phyloP scores from a whole-genome alignment of 2,888 invertebrate genomes.

The Lobophora halterata region DNA sequence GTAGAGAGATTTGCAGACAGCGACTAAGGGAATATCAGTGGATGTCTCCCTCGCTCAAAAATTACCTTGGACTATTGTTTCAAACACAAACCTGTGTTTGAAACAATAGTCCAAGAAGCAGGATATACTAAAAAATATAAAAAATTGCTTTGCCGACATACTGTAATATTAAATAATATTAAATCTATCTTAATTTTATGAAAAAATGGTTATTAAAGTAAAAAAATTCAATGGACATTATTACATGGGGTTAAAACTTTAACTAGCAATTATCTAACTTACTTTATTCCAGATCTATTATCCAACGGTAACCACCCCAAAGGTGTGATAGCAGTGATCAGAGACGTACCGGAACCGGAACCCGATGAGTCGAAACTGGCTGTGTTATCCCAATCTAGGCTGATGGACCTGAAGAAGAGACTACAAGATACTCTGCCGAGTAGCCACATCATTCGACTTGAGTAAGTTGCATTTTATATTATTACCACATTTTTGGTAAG shows the following conservation, averaged over 20 bases:
- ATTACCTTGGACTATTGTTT: too few species aligned
- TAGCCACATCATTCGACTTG: constrained; percentile 73
- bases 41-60: too few species aligned
- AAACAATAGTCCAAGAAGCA: too few species aligned
- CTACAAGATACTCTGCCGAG: constrained; percentile 67
- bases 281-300: constrained; percentile 54
- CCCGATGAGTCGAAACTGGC: constrained; percentile 62
- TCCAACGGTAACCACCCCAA: constrained; percentile 62
- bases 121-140: too few species aligned
- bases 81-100: too few species aligned
- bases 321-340: constrained; percentile 67
- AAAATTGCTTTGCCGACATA: too few species aligned
- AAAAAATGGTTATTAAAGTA: too few species aligned
- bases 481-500: background rate
- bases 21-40: too few species aligned
- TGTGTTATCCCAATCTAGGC: constrained; percentile 56
- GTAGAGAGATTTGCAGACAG: too few species aligned
- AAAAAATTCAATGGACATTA: background rate
- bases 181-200: too few species aligned
- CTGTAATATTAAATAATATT: background rate
- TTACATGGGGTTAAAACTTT: too few species aligned
- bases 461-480: constrained; percentile 55
- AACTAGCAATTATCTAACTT: too few species aligned
- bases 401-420: constrained; percentile 62
- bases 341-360: constrained; percentile 63